Evolutionary conservation across 2,113 vertebrate species (phyloP).

Genomic region (Leptocoma aspasia): DNA sequence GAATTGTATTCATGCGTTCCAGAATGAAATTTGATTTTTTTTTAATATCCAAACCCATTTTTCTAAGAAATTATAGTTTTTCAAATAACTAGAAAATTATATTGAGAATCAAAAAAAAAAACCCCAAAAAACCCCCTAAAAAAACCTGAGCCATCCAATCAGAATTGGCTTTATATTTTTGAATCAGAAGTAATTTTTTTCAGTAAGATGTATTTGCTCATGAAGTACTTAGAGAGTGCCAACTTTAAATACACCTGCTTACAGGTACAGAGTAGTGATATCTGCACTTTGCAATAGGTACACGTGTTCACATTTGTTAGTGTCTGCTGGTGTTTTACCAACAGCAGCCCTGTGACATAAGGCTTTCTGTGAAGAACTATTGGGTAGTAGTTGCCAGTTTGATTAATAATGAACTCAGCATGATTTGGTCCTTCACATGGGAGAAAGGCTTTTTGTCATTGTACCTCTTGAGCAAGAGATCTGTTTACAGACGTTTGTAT

Average conservation of each 20-base stretch:
- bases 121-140: background rate
- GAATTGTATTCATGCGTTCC: background rate
- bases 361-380: background rate
- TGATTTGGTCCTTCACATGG: background rate
- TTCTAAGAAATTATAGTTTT: background rate
- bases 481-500: background rate
- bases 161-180: background rate
- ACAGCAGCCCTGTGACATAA: background rate
- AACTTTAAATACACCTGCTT: background rate
- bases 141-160: background rate
- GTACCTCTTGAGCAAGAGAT: background rate
- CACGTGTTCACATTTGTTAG: fast-evolving
- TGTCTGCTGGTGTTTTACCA: background rate
- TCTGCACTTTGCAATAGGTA: background rate
- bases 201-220: background rate
- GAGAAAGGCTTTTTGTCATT: conserved; percentile 21
- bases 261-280: background rate
- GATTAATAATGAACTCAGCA: background rate
- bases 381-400: background rate
- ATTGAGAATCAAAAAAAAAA: background rate
- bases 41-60: background rate
- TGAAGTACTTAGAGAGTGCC: background rate
- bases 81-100: background rate
- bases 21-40: background rate
- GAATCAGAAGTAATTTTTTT: background rate